Evolutionary conservation across 2,113 vertebrate genomes (phyloP).

Genomic region (Colius striatus): DNA sequence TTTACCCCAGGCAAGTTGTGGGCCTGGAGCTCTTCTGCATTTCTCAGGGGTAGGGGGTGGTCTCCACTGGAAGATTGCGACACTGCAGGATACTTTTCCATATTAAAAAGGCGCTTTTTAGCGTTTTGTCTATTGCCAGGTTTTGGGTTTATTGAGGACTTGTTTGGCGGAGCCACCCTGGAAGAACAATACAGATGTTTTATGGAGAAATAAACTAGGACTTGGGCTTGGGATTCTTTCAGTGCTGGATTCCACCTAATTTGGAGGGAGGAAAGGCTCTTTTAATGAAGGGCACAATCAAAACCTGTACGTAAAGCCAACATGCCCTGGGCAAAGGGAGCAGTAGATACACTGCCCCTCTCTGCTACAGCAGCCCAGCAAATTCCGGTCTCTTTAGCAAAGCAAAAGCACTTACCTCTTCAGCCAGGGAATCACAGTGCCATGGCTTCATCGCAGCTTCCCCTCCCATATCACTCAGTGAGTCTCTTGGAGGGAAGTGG

Average conservation of each 20-base stretch:
- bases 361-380: neutral
- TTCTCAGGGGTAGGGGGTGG: conserved; percentile 70
- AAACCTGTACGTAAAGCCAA: conserved; percentile 54
- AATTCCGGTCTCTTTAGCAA: neutral
- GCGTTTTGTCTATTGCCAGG: conserved; percentile 71
- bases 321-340: conserved; percentile 32
- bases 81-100: conserved; percentile 75
- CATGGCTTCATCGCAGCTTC: accelerated
- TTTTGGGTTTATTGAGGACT: conserved; percentile 73
- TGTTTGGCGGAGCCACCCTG: conserved; percentile 71
- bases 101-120: conserved; percentile 73
- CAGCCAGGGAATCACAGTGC: neutral
- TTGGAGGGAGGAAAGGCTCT: conserved; percentile 49
- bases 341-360: conserved; percentile 8
- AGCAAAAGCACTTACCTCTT: neutral
- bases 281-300: conserved; percentile 70
- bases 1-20: conserved; percentile 55
- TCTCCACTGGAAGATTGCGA: conserved; percentile 67
- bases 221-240: conserved; percentile 61
- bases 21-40: conserved; percentile 57
- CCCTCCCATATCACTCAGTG: neutral
- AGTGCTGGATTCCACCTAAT: conserved; percentile 68
- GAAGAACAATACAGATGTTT: conserved; percentile 76
- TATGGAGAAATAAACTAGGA: conserved; percentile 70
- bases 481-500: neutral